phyloP scores from a whole-genome alignment of 2,888 invertebrate genomes.

The Ophonus ardosiacus region DNA sequence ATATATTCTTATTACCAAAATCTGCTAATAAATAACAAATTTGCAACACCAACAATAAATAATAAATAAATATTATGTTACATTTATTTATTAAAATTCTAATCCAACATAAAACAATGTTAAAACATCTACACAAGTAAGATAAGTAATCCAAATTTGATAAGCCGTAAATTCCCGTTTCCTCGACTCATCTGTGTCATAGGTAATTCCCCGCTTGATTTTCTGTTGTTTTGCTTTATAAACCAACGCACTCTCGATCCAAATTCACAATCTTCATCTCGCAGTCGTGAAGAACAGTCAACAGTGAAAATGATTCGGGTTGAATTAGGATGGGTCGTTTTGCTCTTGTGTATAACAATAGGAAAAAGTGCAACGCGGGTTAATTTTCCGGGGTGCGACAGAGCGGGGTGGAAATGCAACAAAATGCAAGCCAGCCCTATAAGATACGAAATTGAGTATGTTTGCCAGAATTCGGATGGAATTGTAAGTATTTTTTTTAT shows the following conservation, averaged over 20 bases:
- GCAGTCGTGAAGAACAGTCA: background rate
- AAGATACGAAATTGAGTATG: constrained; percentile 30
- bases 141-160: background rate
- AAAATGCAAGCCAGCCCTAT: constrained; percentile 28
- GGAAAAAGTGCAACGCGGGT: background rate
- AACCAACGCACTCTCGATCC: background rate
- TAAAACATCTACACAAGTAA: background rate
- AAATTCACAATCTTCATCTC: background rate
- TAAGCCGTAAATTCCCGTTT: background rate
- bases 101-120: background rate
- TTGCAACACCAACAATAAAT: too few relatives aligned
- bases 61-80: too few relatives aligned
- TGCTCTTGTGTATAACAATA: background rate
- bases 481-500: constrained; percentile 34
- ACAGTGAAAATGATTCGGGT: constrained; percentile 10
- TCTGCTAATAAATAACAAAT: too few relatives aligned
- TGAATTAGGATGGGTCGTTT: constrained; percentile 7
- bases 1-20: too few relatives aligned
- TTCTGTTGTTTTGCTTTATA: background rate
- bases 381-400: constrained; percentile 37
- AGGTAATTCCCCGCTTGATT: background rate
- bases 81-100: too few relatives aligned
- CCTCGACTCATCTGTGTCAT: background rate
- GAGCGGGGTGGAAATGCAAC: constrained; percentile 46
- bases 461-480: constrained; percentile 19